phyloP scores from a whole-genome alignment of 1,140 invertebrate species.

The Drosophila rhopaloa region DNA sequence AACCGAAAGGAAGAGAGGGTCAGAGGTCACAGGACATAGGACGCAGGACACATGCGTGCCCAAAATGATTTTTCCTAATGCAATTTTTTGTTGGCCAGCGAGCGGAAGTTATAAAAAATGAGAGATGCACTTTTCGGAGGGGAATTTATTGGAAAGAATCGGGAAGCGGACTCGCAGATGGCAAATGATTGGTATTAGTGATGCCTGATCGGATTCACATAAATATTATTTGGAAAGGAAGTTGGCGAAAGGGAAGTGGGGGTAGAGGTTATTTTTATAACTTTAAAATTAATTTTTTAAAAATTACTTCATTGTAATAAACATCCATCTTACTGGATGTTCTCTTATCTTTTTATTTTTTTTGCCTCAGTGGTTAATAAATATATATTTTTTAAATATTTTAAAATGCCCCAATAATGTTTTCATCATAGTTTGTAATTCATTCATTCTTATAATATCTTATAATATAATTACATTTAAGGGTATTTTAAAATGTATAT shows the following conservation, averaged over 20 bases:
- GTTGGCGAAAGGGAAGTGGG: not conserved
- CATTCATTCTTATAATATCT: no score
- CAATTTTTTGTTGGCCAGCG: conserved; percentile 41
- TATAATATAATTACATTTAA: no score
- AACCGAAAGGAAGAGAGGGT: conserved; percentile 2
- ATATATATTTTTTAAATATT: no score
- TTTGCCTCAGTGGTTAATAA: no score
- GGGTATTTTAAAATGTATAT: no score
- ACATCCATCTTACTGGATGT: no score
- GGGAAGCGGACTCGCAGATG: conserved; percentile 29
- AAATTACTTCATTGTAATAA: no score
- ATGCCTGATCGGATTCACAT: conserved; percentile 25
- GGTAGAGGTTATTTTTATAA: not conserved
- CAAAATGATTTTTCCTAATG: conserved; percentile 55
- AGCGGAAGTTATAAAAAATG: conserved; percentile 51
- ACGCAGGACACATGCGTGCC: conserved; percentile 54
- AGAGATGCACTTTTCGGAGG: conserved; percentile 13
- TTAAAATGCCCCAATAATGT: no score
- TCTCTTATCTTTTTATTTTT: no score
- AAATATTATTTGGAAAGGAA: conserved; percentile 11
- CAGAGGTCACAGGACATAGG: conserved; percentile 6
- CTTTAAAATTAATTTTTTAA: not conserved
- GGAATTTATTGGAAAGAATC: not conserved
- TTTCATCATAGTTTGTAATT: no score
- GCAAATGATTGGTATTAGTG: conserved; percentile 37